Percentiles rank a stretch among this genome's conserved stretches.
Conservation (phyloP, 2,888 invertebrate genomes). For the Drosophila subsilvestris region DNA sequence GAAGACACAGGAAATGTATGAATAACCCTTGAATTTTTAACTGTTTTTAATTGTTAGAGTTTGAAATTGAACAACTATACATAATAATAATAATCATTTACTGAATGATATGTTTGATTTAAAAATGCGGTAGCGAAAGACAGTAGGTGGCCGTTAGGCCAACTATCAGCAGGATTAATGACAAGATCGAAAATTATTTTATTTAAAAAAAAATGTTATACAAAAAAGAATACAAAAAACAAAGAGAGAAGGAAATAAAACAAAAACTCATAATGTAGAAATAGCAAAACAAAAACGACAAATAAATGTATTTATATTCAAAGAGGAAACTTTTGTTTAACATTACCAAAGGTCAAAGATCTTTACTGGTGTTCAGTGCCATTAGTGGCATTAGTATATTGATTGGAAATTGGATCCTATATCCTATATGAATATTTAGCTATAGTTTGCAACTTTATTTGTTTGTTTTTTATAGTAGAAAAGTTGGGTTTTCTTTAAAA, state of each 20-base stretch:
- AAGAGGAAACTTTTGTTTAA: conserved; percentile 8
- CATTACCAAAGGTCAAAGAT: background rate
- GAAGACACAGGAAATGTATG: conserved; percentile 62
- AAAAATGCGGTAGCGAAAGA: conserved; percentile 55
- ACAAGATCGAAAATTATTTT: conserved; percentile 65
- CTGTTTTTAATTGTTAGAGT: conserved; percentile 81
- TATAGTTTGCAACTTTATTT: too few species aligned
- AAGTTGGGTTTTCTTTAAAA: too few species aligned
- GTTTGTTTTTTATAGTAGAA: too few species aligned
- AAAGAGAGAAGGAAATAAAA: conserved; percentile 58
- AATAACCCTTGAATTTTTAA: conserved; percentile 75
- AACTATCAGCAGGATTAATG: conserved; percentile 44
- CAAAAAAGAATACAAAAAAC: conserved; percentile 48
- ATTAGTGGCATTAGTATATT: too few species aligned
- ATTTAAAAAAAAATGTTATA: conserved; percentile 75
- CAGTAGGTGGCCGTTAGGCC: conserved; percentile 52
- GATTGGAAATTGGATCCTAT: too few species aligned
- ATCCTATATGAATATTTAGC: too few species aligned
- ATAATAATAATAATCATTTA: conserved; percentile 60
- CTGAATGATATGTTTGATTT: conserved; percentile 71
- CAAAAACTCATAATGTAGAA: conserved; percentile 71
- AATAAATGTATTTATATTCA: conserved; percentile 82
- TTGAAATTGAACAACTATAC: conserved; percentile 63
- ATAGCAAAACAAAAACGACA: conserved; percentile 74
- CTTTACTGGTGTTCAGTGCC: too few species aligned